Conservation (phyloP, 2,113 vertebrate genomes). For the Struthidea cinerea region DNA sequence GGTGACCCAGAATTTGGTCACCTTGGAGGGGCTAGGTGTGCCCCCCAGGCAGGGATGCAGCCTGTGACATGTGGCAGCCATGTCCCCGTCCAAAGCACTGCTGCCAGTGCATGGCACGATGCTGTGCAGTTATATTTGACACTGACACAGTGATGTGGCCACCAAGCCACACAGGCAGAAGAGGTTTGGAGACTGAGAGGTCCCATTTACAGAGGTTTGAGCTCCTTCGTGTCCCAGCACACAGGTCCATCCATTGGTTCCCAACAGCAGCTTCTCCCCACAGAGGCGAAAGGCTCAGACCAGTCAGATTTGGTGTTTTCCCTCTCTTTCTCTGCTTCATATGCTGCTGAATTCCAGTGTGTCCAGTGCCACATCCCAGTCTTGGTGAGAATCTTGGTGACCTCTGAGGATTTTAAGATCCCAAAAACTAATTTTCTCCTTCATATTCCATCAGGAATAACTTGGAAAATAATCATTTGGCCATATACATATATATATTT, state of each 20-base stretch:
- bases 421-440: neutral
- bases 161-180: neutral
- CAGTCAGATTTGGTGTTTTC: neutral
- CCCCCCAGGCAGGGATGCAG: neutral
- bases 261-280: neutral
- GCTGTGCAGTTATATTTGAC: neutral
- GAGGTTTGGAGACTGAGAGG: neutral
- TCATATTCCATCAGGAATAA: neutral
- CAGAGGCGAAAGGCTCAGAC: neutral
- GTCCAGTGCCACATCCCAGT: neutral
- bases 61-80: neutral
- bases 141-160: neutral
- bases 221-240: neutral
- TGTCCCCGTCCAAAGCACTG: neutral
- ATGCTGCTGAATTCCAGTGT: neutral
- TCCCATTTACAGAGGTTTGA: neutral
- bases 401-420: neutral
- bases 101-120: too few relatives aligned
- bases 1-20: neutral
- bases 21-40: rapidly evolving
- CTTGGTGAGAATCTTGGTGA: neutral
- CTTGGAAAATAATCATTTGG: neutral
- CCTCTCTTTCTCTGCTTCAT: neutral
- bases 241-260: neutral
- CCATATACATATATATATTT: neutral